phyloP scores from a whole-genome alignment of 1,140 invertebrate genomes.

The Euwallacea similis region DNA sequence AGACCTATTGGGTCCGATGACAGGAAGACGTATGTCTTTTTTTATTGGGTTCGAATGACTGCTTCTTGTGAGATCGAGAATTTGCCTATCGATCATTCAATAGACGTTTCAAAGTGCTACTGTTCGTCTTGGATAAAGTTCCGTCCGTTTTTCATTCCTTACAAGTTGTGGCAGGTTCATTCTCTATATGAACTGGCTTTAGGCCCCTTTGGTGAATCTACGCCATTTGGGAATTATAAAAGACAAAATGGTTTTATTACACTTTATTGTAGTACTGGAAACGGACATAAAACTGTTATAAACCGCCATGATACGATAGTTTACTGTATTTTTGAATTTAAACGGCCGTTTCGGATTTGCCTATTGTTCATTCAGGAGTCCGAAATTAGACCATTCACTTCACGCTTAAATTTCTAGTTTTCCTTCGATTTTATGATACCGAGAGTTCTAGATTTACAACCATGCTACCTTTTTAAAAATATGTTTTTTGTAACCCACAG shows the following conservation, averaged over 20 bases:
- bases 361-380: conserved; percentile 13
- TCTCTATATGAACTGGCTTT: no score
- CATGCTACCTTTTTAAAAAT: no score
- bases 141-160: background rate
- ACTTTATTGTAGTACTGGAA: no score
- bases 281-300: no score
- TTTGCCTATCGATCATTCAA: conserved; percentile 24
- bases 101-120: conserved; percentile 25
- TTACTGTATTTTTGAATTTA: background rate
- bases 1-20: conserved; percentile 30
- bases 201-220: no score
- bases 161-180: background rate
- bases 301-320: no score
- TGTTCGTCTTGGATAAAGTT: conserved; percentile 11
- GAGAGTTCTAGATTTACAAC: no score
- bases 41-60: conserved; percentile 28
- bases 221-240: no score
- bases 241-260: no score
- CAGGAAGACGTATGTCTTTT: conserved; percentile 40
- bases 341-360: conserved; percentile 1
- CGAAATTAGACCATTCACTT: conserved; percentile 10
- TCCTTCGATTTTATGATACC: background rate
- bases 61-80: conserved; percentile 33
- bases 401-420: conserved; percentile 10
- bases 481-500: no score